Conservation (phyloP, 2,888 invertebrate genomes). For the Diarsia brunnea region DNA sequence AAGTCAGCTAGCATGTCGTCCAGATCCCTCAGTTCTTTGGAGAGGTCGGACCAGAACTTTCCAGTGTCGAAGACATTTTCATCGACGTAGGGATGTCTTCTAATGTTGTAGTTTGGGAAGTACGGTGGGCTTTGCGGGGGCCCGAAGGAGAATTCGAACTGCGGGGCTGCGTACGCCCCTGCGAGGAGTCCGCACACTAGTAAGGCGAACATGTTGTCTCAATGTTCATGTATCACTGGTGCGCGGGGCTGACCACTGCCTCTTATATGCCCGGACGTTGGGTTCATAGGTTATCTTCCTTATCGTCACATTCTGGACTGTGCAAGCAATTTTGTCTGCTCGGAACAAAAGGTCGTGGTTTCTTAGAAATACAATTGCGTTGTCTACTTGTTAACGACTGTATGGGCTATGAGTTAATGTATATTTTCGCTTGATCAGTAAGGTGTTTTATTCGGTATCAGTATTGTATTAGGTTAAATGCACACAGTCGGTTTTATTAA, state of each 20-base stretch:
- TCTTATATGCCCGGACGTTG: conserved; percentile 70
- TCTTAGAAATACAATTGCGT: conserved; percentile 45
- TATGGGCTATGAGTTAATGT: background rate
- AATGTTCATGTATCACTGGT: conserved; percentile 54
- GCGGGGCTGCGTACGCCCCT: conserved; percentile 78
- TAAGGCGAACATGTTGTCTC: conserved; percentile 73
- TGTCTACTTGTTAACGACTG: conserved; percentile 9
- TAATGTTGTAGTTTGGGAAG: conserved; percentile 49
- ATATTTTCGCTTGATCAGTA: conserved; percentile 25
- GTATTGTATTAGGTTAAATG: conserved; percentile 26
- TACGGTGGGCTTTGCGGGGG: conserved; percentile 29
- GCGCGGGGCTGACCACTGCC: conserved; percentile 26
- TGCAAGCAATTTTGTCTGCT: conserved; percentile 60
- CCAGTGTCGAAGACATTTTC: conserved; percentile 79
- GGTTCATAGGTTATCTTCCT: conserved; percentile 78
- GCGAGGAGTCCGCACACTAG: conserved; percentile 74
- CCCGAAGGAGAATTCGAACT: conserved; percentile 49
- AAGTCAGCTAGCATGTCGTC: conserved; percentile 77
- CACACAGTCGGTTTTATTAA: background rate
- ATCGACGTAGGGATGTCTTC: conserved; percentile 62
- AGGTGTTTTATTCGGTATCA: background rate
- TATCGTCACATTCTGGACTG: conserved; percentile 75
- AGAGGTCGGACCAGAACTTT: conserved; percentile 78
- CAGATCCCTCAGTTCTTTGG: conserved; percentile 75
- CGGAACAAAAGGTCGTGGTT: conserved; percentile 49